Base-by-base conservation (phyloP, 2,797 vertebrate species). In the Carapus acus region DNA sequence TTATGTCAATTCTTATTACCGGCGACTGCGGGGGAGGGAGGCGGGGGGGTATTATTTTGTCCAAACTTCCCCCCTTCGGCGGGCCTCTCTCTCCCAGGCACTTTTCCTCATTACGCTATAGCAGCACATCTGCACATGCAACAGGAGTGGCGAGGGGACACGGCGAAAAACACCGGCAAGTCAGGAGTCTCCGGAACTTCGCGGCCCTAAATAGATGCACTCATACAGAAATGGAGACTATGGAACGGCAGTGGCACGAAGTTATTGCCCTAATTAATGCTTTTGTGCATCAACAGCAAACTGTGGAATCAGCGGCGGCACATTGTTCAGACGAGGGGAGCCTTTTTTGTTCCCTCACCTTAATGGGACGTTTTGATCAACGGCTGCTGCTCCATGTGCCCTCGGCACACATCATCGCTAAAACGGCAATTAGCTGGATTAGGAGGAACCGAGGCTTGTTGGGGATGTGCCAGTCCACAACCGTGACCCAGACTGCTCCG, bases 231-330 rank as follows among this genome's bases (percentile, higher is more conserved):
- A 82, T 80, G 72, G 78, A 83, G 76, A 79, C 88, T 78, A 85
- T 86, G 85, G 90, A 89, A 90, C 76, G 87, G 86, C 86, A 87
- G 82, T 79, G 46, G 78, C 84, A 87, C 88, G 87, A 88, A 85
- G 84, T 89, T 91, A 90, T 83, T 88, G 91, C 89, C 90, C 91
- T 93, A 91, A 94, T 92, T 92, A 94, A 90, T 86, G 82, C 83
- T 86, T n/a, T 88, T 83, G 82, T 82, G 76, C 43, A 62, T 69
- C 60, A 73, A 73, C 67, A 66, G 65, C 60, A 65, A 84, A 82
- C 58, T 33, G 24, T 5, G 78, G 78, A 80, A 75, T 58, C 56
- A 71, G 64, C 73, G 44, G 66, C 55, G 69, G 73, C 58, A 66
- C 78, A 77, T 85, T 82, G 81, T 82, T 73, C 2, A 34, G 51